Percentiles rank a stretch among this genome's conserved stretches.
Conservation (phyloP, 2,113 vertebrate genomes). For the Catharus bicknelli region DNA sequence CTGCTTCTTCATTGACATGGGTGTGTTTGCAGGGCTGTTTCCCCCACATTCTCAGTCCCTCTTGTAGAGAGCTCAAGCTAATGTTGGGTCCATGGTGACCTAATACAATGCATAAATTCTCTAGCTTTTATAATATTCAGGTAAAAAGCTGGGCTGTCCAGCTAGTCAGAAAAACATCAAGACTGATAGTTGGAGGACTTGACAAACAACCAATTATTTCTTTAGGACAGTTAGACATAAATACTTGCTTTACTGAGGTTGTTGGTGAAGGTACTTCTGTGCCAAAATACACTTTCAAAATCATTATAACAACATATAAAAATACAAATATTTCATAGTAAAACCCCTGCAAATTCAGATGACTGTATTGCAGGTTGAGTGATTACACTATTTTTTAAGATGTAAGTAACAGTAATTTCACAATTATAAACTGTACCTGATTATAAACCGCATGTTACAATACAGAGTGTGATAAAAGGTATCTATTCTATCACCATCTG, state of each 20-base stretch:
- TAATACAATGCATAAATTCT: background rate
- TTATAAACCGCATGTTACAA: no score
- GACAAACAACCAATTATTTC: background rate
- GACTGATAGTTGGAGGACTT: background rate
- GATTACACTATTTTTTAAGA: background rate
- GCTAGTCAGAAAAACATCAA: background rate
- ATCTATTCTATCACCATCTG: no score
- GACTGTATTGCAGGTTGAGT: background rate
- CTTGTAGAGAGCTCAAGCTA: background rate
- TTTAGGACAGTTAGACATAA: background rate
- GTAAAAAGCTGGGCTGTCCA: background rate
- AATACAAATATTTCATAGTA: background rate
- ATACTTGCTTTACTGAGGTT: background rate
- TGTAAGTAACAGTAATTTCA: background rate
- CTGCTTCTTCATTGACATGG: background rate
- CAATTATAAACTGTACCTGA: no score
- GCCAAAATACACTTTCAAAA: background rate
- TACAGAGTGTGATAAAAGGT: no score
- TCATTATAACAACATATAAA: fast-evolving
- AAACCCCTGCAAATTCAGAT: background rate
- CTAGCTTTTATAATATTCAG: background rate
- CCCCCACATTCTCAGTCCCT: background rate
- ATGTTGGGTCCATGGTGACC: background rate
- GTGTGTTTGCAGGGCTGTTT: background rate
- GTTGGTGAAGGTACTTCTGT: background rate